Conservation (phyloP, 2,888 invertebrate species). For the Cryptus viduatorius region DNA sequence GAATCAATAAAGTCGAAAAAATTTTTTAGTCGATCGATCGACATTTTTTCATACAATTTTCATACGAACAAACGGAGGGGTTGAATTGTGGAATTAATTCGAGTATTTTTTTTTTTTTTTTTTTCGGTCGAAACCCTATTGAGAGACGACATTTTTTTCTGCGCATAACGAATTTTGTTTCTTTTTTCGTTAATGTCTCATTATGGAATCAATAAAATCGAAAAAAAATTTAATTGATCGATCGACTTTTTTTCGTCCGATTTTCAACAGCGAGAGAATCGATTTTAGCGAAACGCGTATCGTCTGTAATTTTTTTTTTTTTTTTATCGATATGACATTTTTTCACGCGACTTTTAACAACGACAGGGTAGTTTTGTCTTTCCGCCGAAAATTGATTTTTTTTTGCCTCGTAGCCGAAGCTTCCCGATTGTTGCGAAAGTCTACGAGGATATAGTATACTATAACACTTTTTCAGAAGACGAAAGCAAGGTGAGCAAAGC, state of each 20-base stretch:
- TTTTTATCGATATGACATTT: no score
- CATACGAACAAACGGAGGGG: not conserved
- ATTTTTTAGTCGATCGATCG: not conserved
- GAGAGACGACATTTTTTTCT: not conserved
- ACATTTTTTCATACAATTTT: not conserved
- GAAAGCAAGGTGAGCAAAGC: conserved; percentile 26
- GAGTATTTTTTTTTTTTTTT: not conserved
- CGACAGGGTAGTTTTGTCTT: not conserved
- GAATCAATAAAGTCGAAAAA: not conserved
- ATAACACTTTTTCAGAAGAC: not conserved
- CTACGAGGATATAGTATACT: not conserved
- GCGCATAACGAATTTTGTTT: not conserved
- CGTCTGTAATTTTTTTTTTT: no score
- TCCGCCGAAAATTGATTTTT: not conserved
- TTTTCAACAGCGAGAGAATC: not conserved
- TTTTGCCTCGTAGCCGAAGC: not conserved
- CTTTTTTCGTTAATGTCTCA: not conserved
- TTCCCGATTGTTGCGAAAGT: not conserved
- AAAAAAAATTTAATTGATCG: not conserved
- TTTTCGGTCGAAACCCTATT: not conserved
- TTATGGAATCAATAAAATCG: not conserved
- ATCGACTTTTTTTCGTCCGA: not conserved
- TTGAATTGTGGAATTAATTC: not conserved
- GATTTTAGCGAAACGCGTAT: no score
- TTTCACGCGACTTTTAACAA: not conserved